Conservation (phyloP, 2,888 invertebrate genomes). For the Amitus sp. region DNA sequence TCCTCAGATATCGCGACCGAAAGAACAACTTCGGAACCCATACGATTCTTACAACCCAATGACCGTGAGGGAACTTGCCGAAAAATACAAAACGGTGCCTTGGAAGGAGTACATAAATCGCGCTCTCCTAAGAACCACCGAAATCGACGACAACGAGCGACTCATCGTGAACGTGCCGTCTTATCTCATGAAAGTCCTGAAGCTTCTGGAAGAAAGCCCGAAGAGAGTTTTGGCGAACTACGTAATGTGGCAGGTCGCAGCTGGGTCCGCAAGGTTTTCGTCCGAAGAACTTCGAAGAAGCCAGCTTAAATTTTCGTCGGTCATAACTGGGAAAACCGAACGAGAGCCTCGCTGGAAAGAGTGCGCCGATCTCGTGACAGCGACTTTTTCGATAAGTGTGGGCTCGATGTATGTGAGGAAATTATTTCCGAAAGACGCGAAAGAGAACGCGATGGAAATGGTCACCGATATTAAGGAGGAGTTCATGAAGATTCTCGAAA, state of each 20-base stretch:
- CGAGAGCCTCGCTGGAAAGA: conserved; percentile 77
- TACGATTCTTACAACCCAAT: conserved; percentile 88
- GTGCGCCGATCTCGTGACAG: conserved; percentile 82
- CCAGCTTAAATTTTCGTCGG: conserved; percentile 59
- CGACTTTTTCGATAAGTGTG: conserved; percentile 78
- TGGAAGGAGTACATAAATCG: conserved; percentile 86
- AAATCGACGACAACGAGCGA: conserved; percentile 74
- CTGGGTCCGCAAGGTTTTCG: conserved; percentile 60
- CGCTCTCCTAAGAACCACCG: conserved; percentile 73
- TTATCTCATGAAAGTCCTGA: conserved; percentile 20
- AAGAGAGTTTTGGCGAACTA: conserved; percentile 69
- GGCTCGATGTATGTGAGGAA: conserved; percentile 88
- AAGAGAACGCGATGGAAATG: conserved; percentile 86
- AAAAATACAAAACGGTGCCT: conserved; percentile 77
- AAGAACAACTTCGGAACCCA: conserved; percentile 88
- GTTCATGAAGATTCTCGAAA: conserved; percentile 80
- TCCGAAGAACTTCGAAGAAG: conserved; percentile 57
- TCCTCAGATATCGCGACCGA: conserved; percentile 66
- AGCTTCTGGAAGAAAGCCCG: conserved; percentile 15
- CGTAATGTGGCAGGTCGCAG: conserved; percentile 67
- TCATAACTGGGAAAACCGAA: conserved; percentile 60
- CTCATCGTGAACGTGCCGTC: conserved; percentile 84
- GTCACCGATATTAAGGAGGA: conserved; percentile 83
- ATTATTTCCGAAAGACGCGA: conserved; percentile 86
- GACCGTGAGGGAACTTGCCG: conserved; percentile 78